Percentiles rank a stretch among this genome's conserved stretches.
These are phyloP conservation scores for Empis livida DNA, from an alignment of 2,888 invertebrate species.

Conservation along the genomic window DNA sequence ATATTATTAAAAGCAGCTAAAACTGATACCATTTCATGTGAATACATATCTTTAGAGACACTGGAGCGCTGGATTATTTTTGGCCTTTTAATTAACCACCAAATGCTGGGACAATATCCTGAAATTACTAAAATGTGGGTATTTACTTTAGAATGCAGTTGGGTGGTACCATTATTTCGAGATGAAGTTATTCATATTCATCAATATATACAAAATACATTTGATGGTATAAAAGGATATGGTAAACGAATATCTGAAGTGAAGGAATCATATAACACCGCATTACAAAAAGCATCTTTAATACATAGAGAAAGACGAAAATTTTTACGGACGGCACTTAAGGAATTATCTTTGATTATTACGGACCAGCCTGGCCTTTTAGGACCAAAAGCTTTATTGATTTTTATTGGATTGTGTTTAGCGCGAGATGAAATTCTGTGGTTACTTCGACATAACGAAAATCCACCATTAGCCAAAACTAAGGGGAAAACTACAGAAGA, in stretches of 20 bases:
- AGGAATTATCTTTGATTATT: conserved; percentile 87
- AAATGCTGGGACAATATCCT: conserved; percentile 66
- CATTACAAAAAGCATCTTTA: conserved; percentile 80
- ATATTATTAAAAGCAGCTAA: conserved; percentile 87
- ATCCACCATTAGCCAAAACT: conserved; percentile 76
- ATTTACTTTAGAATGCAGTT: conserved; percentile 80
- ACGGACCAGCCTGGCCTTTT: conserved; percentile 93
- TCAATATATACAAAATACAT: conserved; percentile 80
- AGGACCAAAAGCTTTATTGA: conserved; percentile 92
- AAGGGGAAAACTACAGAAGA: conserved; percentile 70
- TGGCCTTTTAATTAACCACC: conserved; percentile 84
- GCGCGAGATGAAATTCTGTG: conserved; percentile 95
- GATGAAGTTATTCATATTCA: conserved; percentile 97
- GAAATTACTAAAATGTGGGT: conserved; percentile 83
- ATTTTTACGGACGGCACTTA: conserved; percentile 87
- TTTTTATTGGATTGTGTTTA: conserved; percentile 91
- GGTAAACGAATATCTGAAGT: conserved; percentile 87
- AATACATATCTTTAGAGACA: conserved; percentile 86
- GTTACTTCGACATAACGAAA: conserved; percentile 91
- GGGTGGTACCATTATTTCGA: conserved; percentile 88
- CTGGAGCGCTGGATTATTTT: conserved; percentile 97
- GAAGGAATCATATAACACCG: conserved; percentile 85
- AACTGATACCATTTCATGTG: conserved; percentile 94
- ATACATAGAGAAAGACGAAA: conserved; percentile 92
- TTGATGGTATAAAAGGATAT: conserved; percentile 91